phyloP scores from a whole-genome alignment of 1,140 invertebrate genomes.

The Dufourea novaeangliae region DNA sequence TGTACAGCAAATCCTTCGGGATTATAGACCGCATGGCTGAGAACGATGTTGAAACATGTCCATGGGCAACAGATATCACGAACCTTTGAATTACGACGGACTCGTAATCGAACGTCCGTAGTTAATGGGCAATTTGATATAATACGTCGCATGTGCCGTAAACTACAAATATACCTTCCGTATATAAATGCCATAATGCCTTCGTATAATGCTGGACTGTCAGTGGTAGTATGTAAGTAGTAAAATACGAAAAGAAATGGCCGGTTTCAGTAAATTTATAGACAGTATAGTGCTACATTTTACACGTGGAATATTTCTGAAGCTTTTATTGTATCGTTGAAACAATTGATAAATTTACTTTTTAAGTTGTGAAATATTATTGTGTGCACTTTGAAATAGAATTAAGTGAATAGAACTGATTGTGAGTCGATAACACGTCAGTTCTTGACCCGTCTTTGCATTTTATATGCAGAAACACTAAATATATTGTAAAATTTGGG shows the following conservation, averaged over 20 bases:
- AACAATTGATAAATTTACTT: too few species aligned
- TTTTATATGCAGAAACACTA: too few species aligned
- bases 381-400: too few species aligned
- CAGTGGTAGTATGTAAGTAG: background rate
- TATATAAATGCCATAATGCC: constrained; percentile 4
- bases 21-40: constrained; percentile 74
- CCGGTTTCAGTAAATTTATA: too few species aligned
- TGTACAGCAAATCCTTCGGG: constrained; percentile 80
- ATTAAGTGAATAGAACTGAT: too few species aligned
- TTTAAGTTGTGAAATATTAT: too few species aligned
- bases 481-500: too few species aligned
- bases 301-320: too few species aligned
- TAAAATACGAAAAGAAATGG: constrained; percentile 11
- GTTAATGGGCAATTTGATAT: constrained; percentile 46
- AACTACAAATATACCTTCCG: constrained; percentile 27
- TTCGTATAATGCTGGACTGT: background rate
- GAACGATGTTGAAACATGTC: constrained; percentile 78
- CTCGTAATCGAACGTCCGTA: constrained; percentile 55
- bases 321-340: too few species aligned
- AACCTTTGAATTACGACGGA: constrained; percentile 74
- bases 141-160: constrained; percentile 39
- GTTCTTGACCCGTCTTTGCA: too few species aligned
- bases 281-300: too few species aligned
- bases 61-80: constrained; percentile 68
- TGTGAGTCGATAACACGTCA: too few species aligned